Evolutionary conservation across 23 tunicate genomes (phyloP).

Genomic region (Diplosoma virens): DNA sequence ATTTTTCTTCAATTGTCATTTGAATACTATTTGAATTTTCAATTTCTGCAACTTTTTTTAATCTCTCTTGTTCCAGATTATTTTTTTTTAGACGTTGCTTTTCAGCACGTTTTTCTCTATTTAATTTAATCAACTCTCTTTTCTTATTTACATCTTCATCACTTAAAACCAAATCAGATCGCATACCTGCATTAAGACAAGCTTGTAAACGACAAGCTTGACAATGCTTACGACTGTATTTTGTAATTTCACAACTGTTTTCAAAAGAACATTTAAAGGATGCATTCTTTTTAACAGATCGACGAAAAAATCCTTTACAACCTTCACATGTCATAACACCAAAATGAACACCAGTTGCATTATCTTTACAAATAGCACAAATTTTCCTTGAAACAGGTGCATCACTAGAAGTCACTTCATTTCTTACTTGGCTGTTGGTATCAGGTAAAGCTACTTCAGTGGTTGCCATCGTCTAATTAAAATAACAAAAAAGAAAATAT

Average conservation of each 20-base stretch:
- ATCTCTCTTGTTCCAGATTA: constrained; percentile 55
- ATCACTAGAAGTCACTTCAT: too few species aligned
- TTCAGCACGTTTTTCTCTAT: constrained; percentile 62
- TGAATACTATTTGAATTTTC: not conserved
- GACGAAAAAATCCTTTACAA: constrained; percentile 95
- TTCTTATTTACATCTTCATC: constrained; percentile 88
- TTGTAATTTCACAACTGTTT: constrained; percentile 71
- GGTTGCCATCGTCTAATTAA: too few species aligned
- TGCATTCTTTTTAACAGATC: constrained; percentile 74
- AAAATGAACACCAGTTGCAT: constrained; percentile 83
- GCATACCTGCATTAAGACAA: constrained; percentile 82
- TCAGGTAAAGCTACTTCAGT: too few species aligned
- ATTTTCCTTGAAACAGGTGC: constrained; percentile 51
- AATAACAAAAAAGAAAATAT: too few species aligned
- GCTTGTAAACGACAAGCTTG: constrained; percentile 91
- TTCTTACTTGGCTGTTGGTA: too few species aligned
- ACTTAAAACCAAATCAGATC: constrained; percentile 66
- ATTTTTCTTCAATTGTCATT: constrained; percentile 70
- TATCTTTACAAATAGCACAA: constrained; percentile 76
- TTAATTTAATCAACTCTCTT: constrained; percentile 61
- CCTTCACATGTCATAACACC: constrained; percentile 93
- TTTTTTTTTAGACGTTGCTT: constrained; percentile 47
- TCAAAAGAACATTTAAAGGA: constrained; percentile 75
- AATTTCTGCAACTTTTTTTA: constrained; percentile 45
- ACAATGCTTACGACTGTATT: constrained; percentile 86